Conservation (phyloP, 2,888 invertebrate species). For the Xestia c-nigrum region DNA sequence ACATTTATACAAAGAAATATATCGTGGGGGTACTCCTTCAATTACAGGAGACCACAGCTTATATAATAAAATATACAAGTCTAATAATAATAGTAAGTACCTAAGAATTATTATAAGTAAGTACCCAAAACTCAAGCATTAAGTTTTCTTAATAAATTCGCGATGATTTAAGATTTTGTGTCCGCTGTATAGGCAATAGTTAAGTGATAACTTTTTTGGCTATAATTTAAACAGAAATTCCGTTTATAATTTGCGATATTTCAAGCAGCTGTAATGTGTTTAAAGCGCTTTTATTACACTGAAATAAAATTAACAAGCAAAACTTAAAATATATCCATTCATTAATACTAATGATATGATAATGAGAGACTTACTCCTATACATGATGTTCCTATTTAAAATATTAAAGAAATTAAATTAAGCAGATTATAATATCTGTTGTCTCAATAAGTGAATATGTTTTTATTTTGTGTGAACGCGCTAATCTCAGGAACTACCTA, state of each 20-base stretch:
- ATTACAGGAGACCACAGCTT: too few relatives aligned
- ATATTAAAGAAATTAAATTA: neutral
- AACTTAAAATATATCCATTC: slow-evolving; percentile 31
- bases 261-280: slow-evolving; percentile 22
- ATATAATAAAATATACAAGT: too few relatives aligned
- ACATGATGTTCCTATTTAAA: slow-evolving; percentile 28
- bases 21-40: too few relatives aligned
- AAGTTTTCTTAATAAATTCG: neutral
- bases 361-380: slow-evolving; percentile 39
- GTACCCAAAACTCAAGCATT: neutral
- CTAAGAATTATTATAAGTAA: too few relatives aligned
- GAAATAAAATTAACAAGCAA: slow-evolving; percentile 51
- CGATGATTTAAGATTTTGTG: neutral
- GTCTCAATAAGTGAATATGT: neutral
- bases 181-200: neutral
- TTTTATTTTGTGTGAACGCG: too few relatives aligned
- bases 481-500: too few relatives aligned
- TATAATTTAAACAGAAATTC: neutral
- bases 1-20: too few relatives aligned
- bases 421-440: neutral
- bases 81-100: too few relatives aligned
- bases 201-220: neutral
- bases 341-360: slow-evolving; percentile 47
- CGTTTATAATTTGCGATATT: slow-evolving; percentile 3
- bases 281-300: slow-evolving; percentile 30